Percentiles rank a stretch among this genome's conserved stretches.
Conservation (phyloP, 2,888 invertebrate species). For the Machimus atricapillus region DNA sequence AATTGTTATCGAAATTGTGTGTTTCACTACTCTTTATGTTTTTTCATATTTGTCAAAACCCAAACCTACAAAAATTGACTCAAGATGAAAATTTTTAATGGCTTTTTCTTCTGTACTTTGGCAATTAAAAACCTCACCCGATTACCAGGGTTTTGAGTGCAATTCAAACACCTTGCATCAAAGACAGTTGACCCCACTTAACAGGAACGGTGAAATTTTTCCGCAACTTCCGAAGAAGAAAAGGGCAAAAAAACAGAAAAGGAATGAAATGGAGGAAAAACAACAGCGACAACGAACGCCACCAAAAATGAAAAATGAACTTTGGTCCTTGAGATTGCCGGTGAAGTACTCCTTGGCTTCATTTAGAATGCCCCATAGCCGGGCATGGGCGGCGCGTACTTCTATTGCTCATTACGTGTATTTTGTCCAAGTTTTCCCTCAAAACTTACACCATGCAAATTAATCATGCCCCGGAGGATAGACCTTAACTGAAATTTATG, state of each 20-base stretch:
- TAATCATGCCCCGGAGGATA: slow-evolving; percentile 36
- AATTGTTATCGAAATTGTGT: too few species aligned
- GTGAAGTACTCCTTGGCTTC: slow-evolving; percentile 27
- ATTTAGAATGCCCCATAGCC: neutral
- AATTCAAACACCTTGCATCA: slow-evolving; percentile 17
- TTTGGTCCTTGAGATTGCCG: neutral
- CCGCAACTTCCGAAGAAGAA: neutral
- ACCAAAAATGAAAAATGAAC: slow-evolving; percentile 11
- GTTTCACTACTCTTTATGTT: too few species aligned
- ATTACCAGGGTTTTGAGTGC: neutral
- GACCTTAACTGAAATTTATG: slow-evolving; percentile 38
- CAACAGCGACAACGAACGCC: neutral
- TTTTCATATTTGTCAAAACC: neutral
- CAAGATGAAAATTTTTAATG: neutral
- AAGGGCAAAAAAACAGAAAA: neutral
- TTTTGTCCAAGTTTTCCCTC: slow-evolving; percentile 32
- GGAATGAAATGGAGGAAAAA: neutral
- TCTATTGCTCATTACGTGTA: slow-evolving; percentile 37
- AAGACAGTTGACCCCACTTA: neutral
- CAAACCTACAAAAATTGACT: neutral
- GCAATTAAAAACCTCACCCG: neutral
- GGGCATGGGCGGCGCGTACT: neutral
- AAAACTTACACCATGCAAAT: slow-evolving; percentile 36
- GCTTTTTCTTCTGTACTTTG: neutral
- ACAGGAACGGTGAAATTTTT: neutral